Evolutionary conservation across 1,140 invertebrate genomes (phyloP), one percentile per base, ranked within the genome.

Genomic region (Olivierus martensii): DNA sequence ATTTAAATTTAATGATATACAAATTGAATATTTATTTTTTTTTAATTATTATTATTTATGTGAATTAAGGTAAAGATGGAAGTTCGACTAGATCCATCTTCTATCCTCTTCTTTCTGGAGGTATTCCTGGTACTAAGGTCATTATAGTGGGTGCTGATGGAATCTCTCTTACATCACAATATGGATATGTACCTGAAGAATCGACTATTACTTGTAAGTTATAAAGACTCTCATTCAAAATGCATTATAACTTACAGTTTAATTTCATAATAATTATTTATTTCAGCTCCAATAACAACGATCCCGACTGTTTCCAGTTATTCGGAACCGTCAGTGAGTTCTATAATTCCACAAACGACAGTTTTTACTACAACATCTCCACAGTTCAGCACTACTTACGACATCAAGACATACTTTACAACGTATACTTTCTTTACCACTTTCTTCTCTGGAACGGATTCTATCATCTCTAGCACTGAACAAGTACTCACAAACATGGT

Each of bases 381-480:
- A 19, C 14, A 53, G 7, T 46, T 45, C 1, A 51, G 56, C 4
- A 17, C 48, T 12, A 35, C 15, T 9, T 55, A 47, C 21, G 58
- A 61, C 9, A 59, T 62, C 9, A 46, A 54, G 35, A 64, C 61
- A n/a, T 51, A 61, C 22, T 65, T 48, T 39, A 65, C 62, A 19
- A 65, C 65, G 2, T 65, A 63, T 47, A 91, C 87, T 1, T 90
- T 89, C 65, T 74, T 89, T 44, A 92, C 88, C 0, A 92, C 88
- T 0, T 90, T 84, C 66, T 90, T 88, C 69, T 78, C 84, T 63
- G 84, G 83, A 54, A 76, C 78, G 28, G 81, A 81, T 1, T 82
- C 84, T 0, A 85, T 80, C 51, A 75, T 91, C 34, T 78, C 80
- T 11, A 89, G 84, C 63, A 76, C 83, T 53, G 85, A 88, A 67